phyloP scores from a whole-genome alignment of 2,888 invertebrate species.

The Conchocele bisecta region DNA sequence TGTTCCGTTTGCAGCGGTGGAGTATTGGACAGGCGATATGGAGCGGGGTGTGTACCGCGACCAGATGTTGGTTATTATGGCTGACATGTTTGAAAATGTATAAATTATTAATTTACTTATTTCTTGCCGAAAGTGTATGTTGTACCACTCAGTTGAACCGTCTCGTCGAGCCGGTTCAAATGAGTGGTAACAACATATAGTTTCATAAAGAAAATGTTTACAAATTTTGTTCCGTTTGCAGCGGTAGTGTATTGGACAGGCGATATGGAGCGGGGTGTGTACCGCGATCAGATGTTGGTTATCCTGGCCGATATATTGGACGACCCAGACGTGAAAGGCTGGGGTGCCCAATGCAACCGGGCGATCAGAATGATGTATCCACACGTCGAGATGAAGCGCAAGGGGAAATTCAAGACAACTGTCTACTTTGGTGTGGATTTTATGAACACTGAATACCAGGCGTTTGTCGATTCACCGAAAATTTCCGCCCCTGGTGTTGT shows the following conservation, averaged over 20 bases:
- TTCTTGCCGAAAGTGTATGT: too few species aligned
- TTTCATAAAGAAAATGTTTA: too few species aligned
- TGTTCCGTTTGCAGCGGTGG: conserved; percentile 57
- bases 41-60: conserved; percentile 69
- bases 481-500: too few species aligned
- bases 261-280: conserved; percentile 66
- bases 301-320: conserved; percentile 61
- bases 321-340: conserved; percentile 66
- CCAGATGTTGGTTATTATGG: conserved; percentile 67
- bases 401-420: conserved; percentile 78
- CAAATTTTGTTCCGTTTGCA: conserved; percentile 36
- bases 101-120: not conserved
- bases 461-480: too few species aligned
- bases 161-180: too few species aligned
- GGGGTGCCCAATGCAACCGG: conserved; percentile 76
- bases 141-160: too few species aligned
- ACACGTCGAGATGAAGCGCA: conserved; percentile 70
- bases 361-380: conserved; percentile 74
- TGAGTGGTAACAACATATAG: too few species aligned
- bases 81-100: conserved; percentile 57
- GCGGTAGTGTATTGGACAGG: conserved; percentile 72
- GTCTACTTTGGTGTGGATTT: conserved; percentile 73
- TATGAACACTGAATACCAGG: too few species aligned
- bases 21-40: conserved; percentile 72
- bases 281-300: conserved; percentile 69